These are phyloP conservation scores for Brachymystax lenok DNA, from an alignment of 2,797 vertebrate genomes.

Conservation along the genomic window DNA sequence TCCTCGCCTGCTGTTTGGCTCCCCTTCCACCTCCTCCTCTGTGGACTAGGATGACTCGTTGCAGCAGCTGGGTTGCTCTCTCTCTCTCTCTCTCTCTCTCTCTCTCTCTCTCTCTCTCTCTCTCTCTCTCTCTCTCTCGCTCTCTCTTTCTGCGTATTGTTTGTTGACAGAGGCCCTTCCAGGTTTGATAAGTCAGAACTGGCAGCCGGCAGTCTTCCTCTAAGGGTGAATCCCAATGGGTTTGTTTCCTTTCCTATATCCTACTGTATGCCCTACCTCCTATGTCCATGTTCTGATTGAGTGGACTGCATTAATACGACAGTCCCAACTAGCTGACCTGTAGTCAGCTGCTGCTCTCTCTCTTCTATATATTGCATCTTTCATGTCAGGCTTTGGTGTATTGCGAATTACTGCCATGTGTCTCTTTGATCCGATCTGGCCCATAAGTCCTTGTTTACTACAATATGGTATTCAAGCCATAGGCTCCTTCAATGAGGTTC, in stretches of 20 bases:
- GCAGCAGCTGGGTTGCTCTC: conserved; percentile 32
- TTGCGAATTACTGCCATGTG: conserved; percentile 38
- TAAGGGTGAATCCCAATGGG: conserved; percentile 71
- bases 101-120: not conserved
- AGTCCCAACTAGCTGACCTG: not conserved
- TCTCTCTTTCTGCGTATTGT: conserved; percentile 28
- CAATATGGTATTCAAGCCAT: conserved; percentile 53
- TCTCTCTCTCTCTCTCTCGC: conserved; percentile 3
- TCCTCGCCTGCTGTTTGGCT: conserved; percentile 10
- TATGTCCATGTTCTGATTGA: not conserved
- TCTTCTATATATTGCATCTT: no score
- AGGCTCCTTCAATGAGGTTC: conserved; percentile 43
- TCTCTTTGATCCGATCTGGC: conserved; percentile 35
- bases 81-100: not conserved
- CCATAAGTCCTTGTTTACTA: conserved; percentile 51
- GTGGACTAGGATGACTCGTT: conserved; percentile 41
- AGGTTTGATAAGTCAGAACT: conserved; percentile 64
- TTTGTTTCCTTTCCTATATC: conserved; percentile 31
- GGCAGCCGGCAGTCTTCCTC: conserved; percentile 58
- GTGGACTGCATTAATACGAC: not conserved
- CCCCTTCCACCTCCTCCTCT: not conserved
- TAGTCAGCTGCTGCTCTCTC: not conserved
- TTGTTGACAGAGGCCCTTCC: conserved; percentile 66
- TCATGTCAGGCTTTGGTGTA: conserved; percentile 12
- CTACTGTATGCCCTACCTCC: no score